Evolutionary conservation across 2,797 vertebrate genomes (phyloP).

Genomic region (Margarornis squamiger): DNA sequence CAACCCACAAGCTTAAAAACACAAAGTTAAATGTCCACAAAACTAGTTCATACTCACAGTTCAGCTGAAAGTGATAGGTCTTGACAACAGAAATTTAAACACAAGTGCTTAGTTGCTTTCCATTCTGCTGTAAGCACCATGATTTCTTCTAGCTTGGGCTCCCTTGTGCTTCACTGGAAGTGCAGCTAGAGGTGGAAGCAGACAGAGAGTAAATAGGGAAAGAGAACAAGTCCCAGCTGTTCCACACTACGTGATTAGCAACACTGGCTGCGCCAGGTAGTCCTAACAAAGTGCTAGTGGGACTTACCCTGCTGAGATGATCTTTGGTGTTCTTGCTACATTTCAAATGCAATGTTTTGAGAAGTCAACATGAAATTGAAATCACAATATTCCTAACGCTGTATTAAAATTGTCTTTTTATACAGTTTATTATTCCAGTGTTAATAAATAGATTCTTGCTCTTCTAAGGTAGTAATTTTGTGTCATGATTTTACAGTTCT

Average conservation of each 20-base stretch:
- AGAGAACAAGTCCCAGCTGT: not conserved
- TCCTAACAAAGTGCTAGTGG: not conserved
- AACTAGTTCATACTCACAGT: not conserved
- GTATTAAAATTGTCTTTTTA: not conserved
- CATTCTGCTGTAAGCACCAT: not conserved
- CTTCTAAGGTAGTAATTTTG: not conserved
- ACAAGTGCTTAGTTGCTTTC: not conserved
- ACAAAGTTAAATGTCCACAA: not conserved
- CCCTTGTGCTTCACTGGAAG: not conserved
- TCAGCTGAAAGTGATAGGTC: not conserved
- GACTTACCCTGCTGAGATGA: not conserved
- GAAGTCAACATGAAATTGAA: not conserved
- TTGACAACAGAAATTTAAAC: not conserved
- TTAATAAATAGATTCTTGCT: not conserved
- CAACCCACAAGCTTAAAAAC: not conserved
- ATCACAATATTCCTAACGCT: not conserved
- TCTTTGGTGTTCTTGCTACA: not conserved
- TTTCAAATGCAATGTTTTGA: not conserved
- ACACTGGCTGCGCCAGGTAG: not conserved
- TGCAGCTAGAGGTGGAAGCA: not conserved
- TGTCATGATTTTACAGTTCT: not conserved
- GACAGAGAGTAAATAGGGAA: not conserved
- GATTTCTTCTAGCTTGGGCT: not conserved
- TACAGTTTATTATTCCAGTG: not conserved
- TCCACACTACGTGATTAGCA: not conserved